phyloP scores from a whole-genome alignment of 37 sponge, comb jelly and placozoan species.

The Oopsacas minuta region DNA sequence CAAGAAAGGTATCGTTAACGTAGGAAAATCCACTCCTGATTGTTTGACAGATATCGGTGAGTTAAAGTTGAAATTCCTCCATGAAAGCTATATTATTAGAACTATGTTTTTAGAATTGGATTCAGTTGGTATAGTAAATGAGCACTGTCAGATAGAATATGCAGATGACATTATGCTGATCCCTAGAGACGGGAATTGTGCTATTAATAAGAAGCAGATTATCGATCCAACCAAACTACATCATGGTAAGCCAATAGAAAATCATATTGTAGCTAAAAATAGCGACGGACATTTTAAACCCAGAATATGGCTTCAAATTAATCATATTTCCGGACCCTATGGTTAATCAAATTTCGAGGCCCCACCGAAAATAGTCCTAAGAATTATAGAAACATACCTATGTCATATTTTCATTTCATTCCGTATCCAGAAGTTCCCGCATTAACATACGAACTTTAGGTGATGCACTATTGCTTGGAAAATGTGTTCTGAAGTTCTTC shows the following conservation, averaged over 20 bases:
- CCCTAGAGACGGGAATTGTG: background rate
- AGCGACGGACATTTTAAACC: too few relatives aligned
- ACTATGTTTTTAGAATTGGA: background rate
- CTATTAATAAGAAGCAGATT: background rate
- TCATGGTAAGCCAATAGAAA: background rate
- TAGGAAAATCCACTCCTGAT: background rate
- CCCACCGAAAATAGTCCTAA: too few relatives aligned
- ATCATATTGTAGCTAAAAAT: too few relatives aligned
- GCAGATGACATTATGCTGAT: slow-evolving; percentile 4
- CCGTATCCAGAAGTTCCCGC: too few relatives aligned
- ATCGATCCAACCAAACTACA: background rate
- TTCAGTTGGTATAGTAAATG: background rate
- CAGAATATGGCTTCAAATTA: too few relatives aligned
- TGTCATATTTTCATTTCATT: too few relatives aligned
- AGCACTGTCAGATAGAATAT: background rate
- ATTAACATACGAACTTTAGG: background rate
- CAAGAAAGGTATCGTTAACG: background rate
- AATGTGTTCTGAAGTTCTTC: background rate
- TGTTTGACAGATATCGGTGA: background rate
- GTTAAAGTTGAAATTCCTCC: too few relatives aligned
- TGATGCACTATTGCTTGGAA: background rate
- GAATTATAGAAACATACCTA: too few relatives aligned
- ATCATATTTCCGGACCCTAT: too few relatives aligned
- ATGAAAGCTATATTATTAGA: too few relatives aligned
- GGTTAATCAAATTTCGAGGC: too few relatives aligned